Percentiles rank a stretch among this genome's conserved stretches.
phyloP scores from a whole-genome alignment of 2,888 invertebrate genomes.

The Luffia ferchaultella region DNA sequence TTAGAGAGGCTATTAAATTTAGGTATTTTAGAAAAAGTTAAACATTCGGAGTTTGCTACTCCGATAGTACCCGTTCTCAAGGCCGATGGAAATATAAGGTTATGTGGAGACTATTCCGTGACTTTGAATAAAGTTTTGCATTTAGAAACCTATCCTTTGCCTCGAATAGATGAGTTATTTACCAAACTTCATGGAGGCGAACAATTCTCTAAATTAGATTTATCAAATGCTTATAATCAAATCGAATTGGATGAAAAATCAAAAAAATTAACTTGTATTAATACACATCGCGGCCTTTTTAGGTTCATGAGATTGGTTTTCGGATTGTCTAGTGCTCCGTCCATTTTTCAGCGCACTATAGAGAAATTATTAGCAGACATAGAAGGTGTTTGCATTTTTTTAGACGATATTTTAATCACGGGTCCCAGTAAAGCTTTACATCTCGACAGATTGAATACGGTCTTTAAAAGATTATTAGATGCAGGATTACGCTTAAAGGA shows the following conservation, averaged over 20 bases:
- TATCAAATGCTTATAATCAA: constrained; percentile 1
- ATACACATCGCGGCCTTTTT: background rate
- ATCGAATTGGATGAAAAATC: background rate
- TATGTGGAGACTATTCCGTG: too few relatives aligned
- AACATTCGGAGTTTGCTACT: constrained; percentile 8
- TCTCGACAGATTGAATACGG: constrained; percentile 5
- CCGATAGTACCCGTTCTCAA: too few relatives aligned
- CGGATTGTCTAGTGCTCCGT: background rate
- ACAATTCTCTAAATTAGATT: constrained; percentile 2
- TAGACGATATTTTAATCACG: constrained; percentile 2
- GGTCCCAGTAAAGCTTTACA: constrained; percentile 1
- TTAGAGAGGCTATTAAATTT: constrained; percentile 9
- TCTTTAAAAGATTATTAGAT: constrained; percentile 8
- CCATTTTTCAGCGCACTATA: background rate
- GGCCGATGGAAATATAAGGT: too few relatives aligned
- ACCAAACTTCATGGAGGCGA: constrained; percentile 14
- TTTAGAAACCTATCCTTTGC: constrained; percentile 16
- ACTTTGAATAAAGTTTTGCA: constrained; percentile 10
- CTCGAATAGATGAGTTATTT: constrained; percentile 19
- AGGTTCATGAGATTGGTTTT: background rate
- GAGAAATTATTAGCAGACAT: background rate
- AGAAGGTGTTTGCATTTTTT: background rate
- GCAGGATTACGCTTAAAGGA: constrained; percentile 10
- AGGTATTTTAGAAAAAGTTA: constrained; percentile 12
- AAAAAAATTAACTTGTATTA: background rate